Conservation (phyloP, 2,113 vertebrate species). For the Larimichthys crocea region DNA sequence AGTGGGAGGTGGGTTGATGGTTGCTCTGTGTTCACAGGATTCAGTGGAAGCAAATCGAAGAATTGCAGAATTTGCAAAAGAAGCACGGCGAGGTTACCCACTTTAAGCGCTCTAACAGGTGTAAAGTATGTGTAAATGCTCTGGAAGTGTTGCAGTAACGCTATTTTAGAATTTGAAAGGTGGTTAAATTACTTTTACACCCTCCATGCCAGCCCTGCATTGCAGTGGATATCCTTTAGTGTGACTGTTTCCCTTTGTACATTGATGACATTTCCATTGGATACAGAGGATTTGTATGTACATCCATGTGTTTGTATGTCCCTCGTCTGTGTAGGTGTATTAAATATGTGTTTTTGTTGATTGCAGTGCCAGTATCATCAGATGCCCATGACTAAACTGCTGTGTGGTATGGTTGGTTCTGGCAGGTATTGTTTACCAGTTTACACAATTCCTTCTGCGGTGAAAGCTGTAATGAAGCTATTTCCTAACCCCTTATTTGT, state of each 20-base stretch:
- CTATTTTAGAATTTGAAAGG: constrained; percentile 12
- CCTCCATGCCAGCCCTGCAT: background rate
- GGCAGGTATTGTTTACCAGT: constrained; percentile 24
- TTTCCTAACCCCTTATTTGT: constrained; percentile 30
- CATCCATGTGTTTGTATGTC: constrained; percentile 17
- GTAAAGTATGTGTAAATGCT: background rate
- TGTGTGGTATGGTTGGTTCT: constrained; percentile 24
- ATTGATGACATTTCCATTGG: constrained; percentile 21
- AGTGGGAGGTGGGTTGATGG: constrained; percentile 1
- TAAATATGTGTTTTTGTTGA: constrained; percentile 15
- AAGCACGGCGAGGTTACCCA: background rate
- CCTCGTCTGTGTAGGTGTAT: constrained; percentile 32
- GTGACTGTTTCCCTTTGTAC: constrained; percentile 9
- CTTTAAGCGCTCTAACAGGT: background rate
- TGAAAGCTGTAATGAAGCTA: constrained; percentile 20
- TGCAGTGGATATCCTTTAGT: background rate
- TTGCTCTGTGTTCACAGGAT: background rate
- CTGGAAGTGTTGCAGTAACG: background rate
- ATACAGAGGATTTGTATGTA: background rate
- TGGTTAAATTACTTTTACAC: background rate
- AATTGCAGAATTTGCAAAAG: background rate
- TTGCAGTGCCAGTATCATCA: constrained; percentile 9
- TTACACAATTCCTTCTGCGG: constrained; percentile 34
- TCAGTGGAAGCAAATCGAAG: background rate
- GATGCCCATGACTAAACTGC: constrained; percentile 3